Evolutionary conservation across 2,888 invertebrate species (phyloP), one percentile per base, ranked within the genome.

Genomic region (Acrobasis repandana): DNA sequence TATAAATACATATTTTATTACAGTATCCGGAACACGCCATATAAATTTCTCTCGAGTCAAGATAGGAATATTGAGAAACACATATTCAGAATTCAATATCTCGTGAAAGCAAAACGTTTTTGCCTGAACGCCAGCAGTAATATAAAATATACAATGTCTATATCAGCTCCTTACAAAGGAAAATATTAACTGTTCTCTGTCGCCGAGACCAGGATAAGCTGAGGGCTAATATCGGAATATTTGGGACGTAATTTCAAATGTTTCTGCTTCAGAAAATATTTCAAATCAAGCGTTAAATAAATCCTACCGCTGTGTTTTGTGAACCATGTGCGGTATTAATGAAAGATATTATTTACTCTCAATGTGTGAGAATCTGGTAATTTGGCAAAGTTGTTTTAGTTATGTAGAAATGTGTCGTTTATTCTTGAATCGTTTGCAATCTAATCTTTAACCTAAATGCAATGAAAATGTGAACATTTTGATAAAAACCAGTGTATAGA

Each of bases 201-300:
- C 15, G 20, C 18, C 14, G 20, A 57, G 47, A 51, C 47, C 10
- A 18, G 11, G 51, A 51, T 47, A 56, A 58, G 20, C 36, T 48
- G n/a, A 50, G 43, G 48, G 20, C 18, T 59, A 18, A 59, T 50
- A 51, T 43, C 38, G 18, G 58, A 33, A 52, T 52, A 43, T 52
- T 47, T 51, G 11, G 15, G 9, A 16, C 56, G 56, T 54, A 50
- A 63, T 64, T 64, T 57, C 50, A 51, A 59, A 61, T 43, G 58
- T 47, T 49, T 28, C 47, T 49, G 49, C 50, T 60, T 15, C 52
- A 49, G 43, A 54, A 54, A 60, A 61, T 47, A 48, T 15, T 18
- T 58, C 33, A 36, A 69, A 66, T 67, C 65, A 66, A 68, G 65
- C 71, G 66, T 68, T 65, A 68, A 71, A 72, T 71, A 68, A 14